Evolutionary conservation across 2,113 vertebrate species (phyloP).

Genomic region (Mus musculus): DNA sequence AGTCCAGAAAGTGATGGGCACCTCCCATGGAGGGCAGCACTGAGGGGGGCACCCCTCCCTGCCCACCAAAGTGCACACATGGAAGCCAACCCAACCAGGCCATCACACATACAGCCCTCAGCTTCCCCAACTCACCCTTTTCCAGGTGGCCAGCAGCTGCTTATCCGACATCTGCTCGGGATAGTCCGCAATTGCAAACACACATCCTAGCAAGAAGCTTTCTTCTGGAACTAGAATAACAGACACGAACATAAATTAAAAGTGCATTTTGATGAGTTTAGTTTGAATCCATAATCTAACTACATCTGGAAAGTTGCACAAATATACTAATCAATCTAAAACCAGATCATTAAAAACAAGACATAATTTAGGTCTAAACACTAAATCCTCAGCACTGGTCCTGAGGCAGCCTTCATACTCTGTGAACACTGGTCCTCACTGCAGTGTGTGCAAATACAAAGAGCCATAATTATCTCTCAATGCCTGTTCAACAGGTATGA

Average conservation of each 20-base stretch:
- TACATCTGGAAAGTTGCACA: not conserved
- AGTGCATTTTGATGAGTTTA: not conserved
- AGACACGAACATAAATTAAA: not conserved
- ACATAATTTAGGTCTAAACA: not conserved
- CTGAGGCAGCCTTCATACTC: not conserved
- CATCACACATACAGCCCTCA: not conserved
- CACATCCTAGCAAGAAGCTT: conserved; percentile 94
- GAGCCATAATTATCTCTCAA: not conserved
- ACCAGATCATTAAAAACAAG: not conserved
- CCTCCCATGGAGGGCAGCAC: not conserved
- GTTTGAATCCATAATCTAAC: fast-evolving
- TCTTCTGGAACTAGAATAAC: conserved; percentile 93
- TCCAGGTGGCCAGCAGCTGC: conserved; percentile 97
- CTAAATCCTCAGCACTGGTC: too few relatives aligned
- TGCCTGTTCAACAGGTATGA: fast-evolving
- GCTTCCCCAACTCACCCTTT: conserved; percentile 88
- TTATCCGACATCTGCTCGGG: conserved; percentile 99
- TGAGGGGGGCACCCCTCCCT: too few relatives aligned
- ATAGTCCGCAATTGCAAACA: conserved; percentile 97
- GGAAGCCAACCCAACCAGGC: too few relatives aligned
- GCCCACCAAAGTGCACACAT: not conserved
- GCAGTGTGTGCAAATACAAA: not conserved
- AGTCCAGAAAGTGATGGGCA: too few relatives aligned
- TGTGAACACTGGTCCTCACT: not conserved
- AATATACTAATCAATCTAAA: fast-evolving